Base-by-base conservation (phyloP, 2,888 invertebrate genomes). In the Luperina nickerlii region DNA sequence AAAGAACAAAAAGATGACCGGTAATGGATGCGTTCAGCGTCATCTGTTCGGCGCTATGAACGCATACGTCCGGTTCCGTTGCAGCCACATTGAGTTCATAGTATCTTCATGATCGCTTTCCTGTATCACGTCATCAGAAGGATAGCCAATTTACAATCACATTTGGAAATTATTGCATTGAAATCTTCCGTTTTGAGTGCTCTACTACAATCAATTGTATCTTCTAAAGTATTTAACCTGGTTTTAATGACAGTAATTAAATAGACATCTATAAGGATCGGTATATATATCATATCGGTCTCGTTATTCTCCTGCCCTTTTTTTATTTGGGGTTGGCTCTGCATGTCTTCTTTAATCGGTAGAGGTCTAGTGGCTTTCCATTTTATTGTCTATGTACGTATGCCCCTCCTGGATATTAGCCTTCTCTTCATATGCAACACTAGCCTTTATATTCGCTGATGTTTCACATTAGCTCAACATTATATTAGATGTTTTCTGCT, bases 1-100 rank as follows among this genome's bases (percentile, higher is more conserved):
- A 90, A 91, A 91, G 89, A 92, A 91, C 89, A 94, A 95, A 94
- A 94, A 92, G 92, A 84, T 90, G 87, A 90, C 93, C 93, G 92
- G 93, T 93, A 93, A 94, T 93, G 94, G 91, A 89, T 86, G 88
- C 90, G 86, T 88, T 90, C 91, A 85, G 86, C 87, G 90, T 91
- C 93, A 92, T 93, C 90, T 92, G 92, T 89, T 90, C 87, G 84
- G 79, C 75, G 81, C 85, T 88, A 85, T 85, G 87, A 89, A 88
- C 87, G 89, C 91, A 91, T 92, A 92, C 92, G 92, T 92, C 92
- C 91, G 90, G 92, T 94, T 94, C 94, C 94, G 94, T 87, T 92
- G 87, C 90, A 89, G 91, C 90, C 92, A 92, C 92, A 87, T 94
- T 94, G 90, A 89, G 90, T 92, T 91, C 88, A 90, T 91, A 76